These are phyloP conservation scores for Trichonephila inaurata DNA, from an alignment of 1,140 invertebrate species.

Conservation along the genomic window DNA sequence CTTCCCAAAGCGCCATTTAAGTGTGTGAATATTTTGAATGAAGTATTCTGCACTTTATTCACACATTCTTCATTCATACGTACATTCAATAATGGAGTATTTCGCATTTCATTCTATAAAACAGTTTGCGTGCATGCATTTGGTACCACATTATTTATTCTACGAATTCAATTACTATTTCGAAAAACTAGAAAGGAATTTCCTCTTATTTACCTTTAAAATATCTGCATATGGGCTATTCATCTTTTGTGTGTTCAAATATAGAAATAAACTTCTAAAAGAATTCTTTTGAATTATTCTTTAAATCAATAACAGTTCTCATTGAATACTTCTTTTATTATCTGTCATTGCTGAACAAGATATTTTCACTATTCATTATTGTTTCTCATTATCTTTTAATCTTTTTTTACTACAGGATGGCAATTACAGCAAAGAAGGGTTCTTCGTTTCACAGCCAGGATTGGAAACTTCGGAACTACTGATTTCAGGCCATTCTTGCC, in stretches of 20 bases:
- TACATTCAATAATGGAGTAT: neutral
- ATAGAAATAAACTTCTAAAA: neutral
- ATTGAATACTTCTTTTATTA: neutral
- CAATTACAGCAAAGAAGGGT: slow-evolving; percentile 85
- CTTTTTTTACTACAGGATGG: slow-evolving; percentile 52
- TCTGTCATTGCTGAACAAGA: neutral
- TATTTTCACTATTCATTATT: neutral
- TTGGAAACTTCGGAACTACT: slow-evolving; percentile 92
- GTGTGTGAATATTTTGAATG: neutral
- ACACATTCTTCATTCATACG: no score
- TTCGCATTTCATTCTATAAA: neutral
- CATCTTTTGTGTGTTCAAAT: neutral
- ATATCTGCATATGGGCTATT: neutral
- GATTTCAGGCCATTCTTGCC: slow-evolving; percentile 93
- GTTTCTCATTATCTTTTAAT: neutral
- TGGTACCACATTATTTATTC: neutral
- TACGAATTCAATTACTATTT: neutral
- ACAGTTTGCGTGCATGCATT: neutral
- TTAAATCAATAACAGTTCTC: neutral
- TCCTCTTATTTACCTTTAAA: neutral
- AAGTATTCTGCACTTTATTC: neutral
- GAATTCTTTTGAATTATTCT: neutral
- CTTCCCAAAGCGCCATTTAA: neutral
- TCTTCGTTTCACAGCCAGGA: slow-evolving; percentile 93
- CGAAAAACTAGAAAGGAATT: neutral